Evolutionary conservation across 2,888 invertebrate genomes (phyloP), one percentile per base, ranked within the genome.

Genomic region (Baronia brevicornis): DNA sequence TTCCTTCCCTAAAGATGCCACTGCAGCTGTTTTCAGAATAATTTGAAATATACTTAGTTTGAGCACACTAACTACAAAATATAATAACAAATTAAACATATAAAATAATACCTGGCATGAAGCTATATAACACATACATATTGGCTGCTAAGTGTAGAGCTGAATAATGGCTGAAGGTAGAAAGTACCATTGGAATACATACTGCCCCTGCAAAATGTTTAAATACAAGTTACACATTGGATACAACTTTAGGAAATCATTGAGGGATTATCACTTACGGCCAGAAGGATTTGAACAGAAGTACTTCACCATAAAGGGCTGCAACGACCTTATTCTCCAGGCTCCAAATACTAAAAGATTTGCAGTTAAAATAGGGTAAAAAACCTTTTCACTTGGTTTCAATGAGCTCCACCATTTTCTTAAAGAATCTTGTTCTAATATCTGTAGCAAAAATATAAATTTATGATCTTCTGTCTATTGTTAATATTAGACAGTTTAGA

Each of bases 91-190:
- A 3, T 10, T 14, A 3, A 4, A 12, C 2, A n/a, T 4, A 27
- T 17, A 5, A 11, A 5, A 10, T 10, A 3, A 33, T 54, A 84
- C 84, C 82, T 67, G 84, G 84, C 84, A 82, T 89, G 60, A 96
- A 96, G 61, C 92, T 94, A 69, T 95, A 93, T 12, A 98, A 82
- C 21, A 97, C 98, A 78, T 94, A 97, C 98, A 99, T 98, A 73
- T 99, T 99, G 31, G 93, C 91, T 48, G 90, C 90, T 38, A 98
- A 86, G 79, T 98, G 98, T 43, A 95, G 77, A 18, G 89, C 71
- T 1, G 93, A 93, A 57, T 92, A 91, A 68, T 98, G 98, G 56
- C 97, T 98, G 74, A 98, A 98, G 15, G 93, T 93, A n/a, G 96
- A 96, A 3, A 97, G 77, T 28, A 97, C 62, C 96, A 98, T 96